phyloP scores from a whole-genome alignment of 2,797 vertebrate species.

The Gobio occitaniae region DNA sequence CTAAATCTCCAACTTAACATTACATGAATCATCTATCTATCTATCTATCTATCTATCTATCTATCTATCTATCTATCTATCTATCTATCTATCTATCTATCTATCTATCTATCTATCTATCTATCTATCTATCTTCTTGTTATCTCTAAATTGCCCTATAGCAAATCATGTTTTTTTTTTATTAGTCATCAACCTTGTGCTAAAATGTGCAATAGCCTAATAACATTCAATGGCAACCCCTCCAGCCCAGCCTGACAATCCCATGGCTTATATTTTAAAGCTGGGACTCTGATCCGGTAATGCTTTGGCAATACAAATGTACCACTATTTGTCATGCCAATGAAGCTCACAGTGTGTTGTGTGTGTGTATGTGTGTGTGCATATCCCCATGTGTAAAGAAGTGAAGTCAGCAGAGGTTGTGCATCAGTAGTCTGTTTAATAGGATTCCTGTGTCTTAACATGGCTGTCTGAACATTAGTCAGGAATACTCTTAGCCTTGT shows the following conservation, averaged over 20 bases:
- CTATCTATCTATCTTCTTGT: background rate
- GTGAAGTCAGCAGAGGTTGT: conserved; percentile 59
- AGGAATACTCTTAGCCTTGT: conserved; percentile 28
- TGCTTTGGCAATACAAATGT: conserved; percentile 16
- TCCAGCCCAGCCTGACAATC: conserved; percentile 3
- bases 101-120: background rate
- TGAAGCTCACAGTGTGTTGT: background rate
- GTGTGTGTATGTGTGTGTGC: conserved; percentile 2
- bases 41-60: background rate
- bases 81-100: no score
- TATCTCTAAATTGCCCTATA: background rate
- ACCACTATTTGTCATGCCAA: conserved; percentile 37
- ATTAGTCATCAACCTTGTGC: background rate
- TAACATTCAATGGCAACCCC: background rate
- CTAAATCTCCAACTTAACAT: no score
- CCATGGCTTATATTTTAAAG: conserved; percentile 10
- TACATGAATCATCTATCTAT: no score
- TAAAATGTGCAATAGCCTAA: background rate
- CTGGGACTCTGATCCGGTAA: background rate
- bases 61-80: background rate
- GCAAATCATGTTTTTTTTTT: background rate
- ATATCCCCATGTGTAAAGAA: conserved; percentile 40
- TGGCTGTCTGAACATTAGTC: conserved; percentile 38
- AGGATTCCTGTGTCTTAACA: conserved; percentile 53
- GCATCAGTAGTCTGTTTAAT: conserved; percentile 61